Evolutionary conservation across 1,140 invertebrate genomes (phyloP).

Genomic region (Drosophila sturtevanti): DNA sequence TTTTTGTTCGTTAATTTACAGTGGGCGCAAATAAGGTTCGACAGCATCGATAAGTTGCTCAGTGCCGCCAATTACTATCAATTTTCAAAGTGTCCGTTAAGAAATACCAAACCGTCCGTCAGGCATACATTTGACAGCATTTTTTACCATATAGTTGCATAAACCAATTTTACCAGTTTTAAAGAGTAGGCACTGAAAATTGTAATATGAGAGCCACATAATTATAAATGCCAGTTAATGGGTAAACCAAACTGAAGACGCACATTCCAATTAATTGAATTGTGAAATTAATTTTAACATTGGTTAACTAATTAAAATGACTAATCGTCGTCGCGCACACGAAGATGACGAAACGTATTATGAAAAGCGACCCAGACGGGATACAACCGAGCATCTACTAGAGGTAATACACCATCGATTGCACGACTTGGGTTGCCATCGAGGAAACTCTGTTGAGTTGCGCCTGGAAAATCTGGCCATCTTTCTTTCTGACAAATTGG

Average conservation of each 20-base stretch:
- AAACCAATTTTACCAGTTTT: no score
- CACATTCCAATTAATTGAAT: neutral
- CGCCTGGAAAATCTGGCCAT: constrained; percentile 37
- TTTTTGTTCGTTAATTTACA: no score
- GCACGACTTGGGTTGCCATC: constrained; percentile 17
- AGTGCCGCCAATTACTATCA: no score
- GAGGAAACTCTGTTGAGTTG: constrained; percentile 5
- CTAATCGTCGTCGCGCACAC: neutral
- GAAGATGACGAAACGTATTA: neutral
- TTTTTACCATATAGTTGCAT: no score
- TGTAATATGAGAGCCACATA: neutral
- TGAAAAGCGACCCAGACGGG: neutral
- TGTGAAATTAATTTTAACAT: neutral
- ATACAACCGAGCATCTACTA: neutral
- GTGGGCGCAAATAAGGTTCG: no score
- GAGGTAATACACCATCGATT: neutral
- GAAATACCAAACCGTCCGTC: no score
- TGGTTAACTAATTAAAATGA: neutral
- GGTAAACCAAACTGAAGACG: neutral
- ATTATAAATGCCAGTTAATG: neutral
- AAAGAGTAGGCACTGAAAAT: neutral
- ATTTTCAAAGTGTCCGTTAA: no score
- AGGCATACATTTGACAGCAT: no score
- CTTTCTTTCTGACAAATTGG: constrained; percentile 11
- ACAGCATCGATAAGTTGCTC: no score